Percentiles rank a stretch among this genome's conserved stretches.
phyloP scores from a whole-genome alignment of 2,113 vertebrate species.

The Pachypanchax playfairii region DNA sequence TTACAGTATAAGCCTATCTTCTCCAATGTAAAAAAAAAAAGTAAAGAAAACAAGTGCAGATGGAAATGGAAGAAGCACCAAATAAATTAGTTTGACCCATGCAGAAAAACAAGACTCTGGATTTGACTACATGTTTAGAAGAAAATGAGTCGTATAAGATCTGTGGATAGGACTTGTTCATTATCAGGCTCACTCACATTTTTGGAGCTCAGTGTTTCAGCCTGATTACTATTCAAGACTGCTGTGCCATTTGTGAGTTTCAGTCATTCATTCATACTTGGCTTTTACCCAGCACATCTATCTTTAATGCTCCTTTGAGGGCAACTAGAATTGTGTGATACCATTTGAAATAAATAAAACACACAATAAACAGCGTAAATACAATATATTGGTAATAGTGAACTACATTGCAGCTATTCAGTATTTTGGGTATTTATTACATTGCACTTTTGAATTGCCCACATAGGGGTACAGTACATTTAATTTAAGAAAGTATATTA shows the following conservation, averaged over 20 bases:
- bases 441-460: constrained; percentile 30
- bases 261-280: constrained; percentile 45
- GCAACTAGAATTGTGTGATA: constrained; percentile 33
- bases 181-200: constrained; percentile 11
- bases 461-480: constrained; percentile 12
- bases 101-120: constrained; percentile 5
- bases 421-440: constrained; percentile 48
- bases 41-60: constrained; percentile 9
- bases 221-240: constrained; percentile 32
- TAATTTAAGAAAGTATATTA: constrained; percentile 26
- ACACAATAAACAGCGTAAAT: constrained; percentile 39
- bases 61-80: constrained; percentile 30
- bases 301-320: constrained; percentile 50
- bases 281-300: constrained; percentile 38
- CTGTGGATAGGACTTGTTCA: constrained; percentile 9
- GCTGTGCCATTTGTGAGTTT: constrained; percentile 24
- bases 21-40: constrained; percentile 15
- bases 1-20: constrained; percentile 43
- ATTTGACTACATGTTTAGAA: constrained; percentile 21
- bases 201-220: constrained; percentile 19
- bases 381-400: constrained; percentile 23
- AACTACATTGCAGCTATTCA: constrained; percentile 29
- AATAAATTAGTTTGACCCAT: constrained; percentile 48
- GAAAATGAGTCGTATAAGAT: constrained; percentile 36
- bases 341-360: constrained; percentile 43